These are phyloP conservation scores for Poecilia velifera DNA, from an alignment of 2,797 vertebrate genomes.

Conservation along the genomic window DNA sequence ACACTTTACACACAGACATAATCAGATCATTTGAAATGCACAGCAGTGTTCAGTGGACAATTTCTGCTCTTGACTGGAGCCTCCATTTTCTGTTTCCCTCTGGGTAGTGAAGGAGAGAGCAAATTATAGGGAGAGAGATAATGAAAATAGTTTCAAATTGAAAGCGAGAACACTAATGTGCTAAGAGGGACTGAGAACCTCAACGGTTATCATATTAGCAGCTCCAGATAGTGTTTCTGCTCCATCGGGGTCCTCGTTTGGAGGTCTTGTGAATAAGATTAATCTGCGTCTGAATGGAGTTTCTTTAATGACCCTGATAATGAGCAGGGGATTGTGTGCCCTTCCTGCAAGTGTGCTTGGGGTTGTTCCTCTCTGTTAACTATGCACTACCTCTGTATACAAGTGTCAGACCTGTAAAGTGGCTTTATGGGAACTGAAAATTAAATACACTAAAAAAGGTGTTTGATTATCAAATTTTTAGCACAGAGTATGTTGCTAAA, in stretches of 20 bases:
- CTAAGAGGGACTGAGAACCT: slow-evolving; percentile 82
- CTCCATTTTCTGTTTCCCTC: slow-evolving; percentile 78
- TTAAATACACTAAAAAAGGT: slow-evolving; percentile 55
- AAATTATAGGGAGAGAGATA: slow-evolving; percentile 82
- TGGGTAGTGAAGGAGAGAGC: slow-evolving; percentile 76
- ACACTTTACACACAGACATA: slow-evolving; percentile 65
- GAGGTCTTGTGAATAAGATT: slow-evolving; percentile 79
- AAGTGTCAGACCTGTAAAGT: slow-evolving; percentile 43
- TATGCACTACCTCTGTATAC: slow-evolving; percentile 42
- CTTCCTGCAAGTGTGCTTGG: slow-evolving; percentile 66
- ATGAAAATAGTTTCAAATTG: slow-evolving; percentile 86
- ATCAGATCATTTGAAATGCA: slow-evolving; percentile 79
- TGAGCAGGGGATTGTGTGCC: slow-evolving; percentile 71
- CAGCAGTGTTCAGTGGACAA: slow-evolving; percentile 66
- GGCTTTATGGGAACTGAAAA: slow-evolving; percentile 33
- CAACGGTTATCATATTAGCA: slow-evolving; percentile 84
- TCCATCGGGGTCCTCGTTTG: slow-evolving; percentile 75
- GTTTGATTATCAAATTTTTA: slow-evolving; percentile 44
- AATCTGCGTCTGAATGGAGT: slow-evolving; percentile 78
- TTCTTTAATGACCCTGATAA: slow-evolving; percentile 77
- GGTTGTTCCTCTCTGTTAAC: slow-evolving; percentile 63
- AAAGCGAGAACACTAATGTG: slow-evolving; percentile 83
- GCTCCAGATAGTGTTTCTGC: slow-evolving; percentile 77
- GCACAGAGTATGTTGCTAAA: slow-evolving; percentile 35
- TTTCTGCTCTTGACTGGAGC: slow-evolving; percentile 79